Percentiles rank a stretch among this genome's conserved stretches.
phyloP scores from a whole-genome alignment of 2,888 invertebrate species.

The Camptogramma bilineatum region DNA sequence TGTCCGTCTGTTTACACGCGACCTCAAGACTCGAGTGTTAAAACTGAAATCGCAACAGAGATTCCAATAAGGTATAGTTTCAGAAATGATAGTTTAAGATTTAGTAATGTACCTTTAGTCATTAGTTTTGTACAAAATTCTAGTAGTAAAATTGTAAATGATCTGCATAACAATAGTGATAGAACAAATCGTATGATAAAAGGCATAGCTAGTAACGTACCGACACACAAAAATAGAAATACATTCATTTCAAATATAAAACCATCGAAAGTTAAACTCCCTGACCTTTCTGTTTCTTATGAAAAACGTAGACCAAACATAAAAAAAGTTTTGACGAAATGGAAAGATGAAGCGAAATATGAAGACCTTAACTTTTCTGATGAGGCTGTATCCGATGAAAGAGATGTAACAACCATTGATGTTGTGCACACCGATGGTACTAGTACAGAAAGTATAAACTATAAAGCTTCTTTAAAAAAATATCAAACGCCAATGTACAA shows the following conservation, averaged over 20 bases:
- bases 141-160: conserved; percentile 1
- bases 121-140: conserved; percentile 50
- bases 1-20: conserved; percentile 68
- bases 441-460: conserved; percentile 45
- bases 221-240: conserved; percentile 44
- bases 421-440: conserved; percentile 37
- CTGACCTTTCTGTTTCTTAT: conserved; percentile 30
- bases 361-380: conserved; percentile 75
- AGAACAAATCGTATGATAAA: conserved; percentile 50
- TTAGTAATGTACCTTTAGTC: conserved; percentile 55
- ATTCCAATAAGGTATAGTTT: conserved; percentile 74
- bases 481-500: conserved; percentile 43
- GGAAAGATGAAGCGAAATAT: conserved; percentile 79
- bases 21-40: conserved; percentile 67
- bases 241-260: conserved; percentile 33
- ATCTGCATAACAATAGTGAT: conserved; percentile 17
- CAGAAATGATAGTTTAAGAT: conserved; percentile 53
- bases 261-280: conserved; percentile 33
- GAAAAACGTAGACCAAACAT: conserved; percentile 65
- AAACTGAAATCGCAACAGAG: conserved; percentile 63
- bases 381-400: conserved; percentile 61
- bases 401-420: conserved; percentile 46
- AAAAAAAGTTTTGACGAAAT: conserved; percentile 81
- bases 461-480: conserved; percentile 48
- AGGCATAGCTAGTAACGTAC: conserved; percentile 38